A percentile compares a stretch with the other conserved stretches of the same genome.
Conservation (phyloP, 1,140 invertebrate species). For the Gonatopus flavifemur region DNA sequence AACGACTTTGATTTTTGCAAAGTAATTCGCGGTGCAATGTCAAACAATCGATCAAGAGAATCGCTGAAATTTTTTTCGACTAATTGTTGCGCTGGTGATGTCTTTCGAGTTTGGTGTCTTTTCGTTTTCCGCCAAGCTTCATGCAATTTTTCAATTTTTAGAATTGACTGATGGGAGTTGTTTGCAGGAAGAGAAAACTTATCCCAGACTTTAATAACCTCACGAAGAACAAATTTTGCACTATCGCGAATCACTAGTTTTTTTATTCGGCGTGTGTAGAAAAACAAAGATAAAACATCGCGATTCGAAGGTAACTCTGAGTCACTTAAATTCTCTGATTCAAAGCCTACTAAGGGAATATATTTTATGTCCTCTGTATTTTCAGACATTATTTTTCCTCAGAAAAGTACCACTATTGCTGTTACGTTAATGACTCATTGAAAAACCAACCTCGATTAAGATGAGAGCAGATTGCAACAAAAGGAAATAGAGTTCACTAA, state of each 20-base stretch:
- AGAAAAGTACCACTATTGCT: background rate
- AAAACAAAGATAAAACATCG: constrained; percentile 1
- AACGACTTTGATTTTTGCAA: background rate
- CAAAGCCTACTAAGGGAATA: constrained; percentile 1
- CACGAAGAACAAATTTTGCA: background rate
- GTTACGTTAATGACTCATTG: background rate
- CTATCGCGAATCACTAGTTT: background rate
- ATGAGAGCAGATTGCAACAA: no score
- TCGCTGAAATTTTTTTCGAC: background rate
- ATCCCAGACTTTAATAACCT: background rate
- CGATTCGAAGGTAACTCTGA: background rate
- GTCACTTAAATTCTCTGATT: background rate
- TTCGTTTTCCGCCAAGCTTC: background rate
- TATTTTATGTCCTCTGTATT: background rate
- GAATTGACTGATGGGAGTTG: background rate
- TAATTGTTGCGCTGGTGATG: background rate
- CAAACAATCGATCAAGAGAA: background rate
- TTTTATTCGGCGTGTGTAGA: background rate
- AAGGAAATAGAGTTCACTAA: no score
- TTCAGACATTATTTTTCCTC: background rate
- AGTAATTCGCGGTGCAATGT: background rate
- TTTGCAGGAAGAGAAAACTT: background rate
- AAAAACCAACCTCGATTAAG: no score
- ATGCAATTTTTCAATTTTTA: background rate
- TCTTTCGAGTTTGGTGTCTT: background rate